Evolutionary conservation across 2,888 invertebrate species (phyloP).

Genomic region (Cryptocheilus praepositus): DNA sequence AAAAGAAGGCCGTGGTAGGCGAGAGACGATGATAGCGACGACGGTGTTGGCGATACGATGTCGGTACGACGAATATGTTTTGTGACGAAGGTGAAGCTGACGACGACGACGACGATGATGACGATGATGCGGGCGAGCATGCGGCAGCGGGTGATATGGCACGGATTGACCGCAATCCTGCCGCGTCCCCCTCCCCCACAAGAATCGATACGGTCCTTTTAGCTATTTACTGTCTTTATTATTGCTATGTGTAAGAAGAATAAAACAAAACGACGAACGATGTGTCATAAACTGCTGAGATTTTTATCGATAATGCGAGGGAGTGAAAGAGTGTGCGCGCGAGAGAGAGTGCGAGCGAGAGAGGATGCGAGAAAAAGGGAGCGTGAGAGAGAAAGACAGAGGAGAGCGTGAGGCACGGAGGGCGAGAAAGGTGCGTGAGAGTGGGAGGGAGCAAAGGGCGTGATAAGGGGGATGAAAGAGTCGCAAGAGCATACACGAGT

Average conservation of each 20-base stretch:
- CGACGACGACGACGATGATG: conserved; percentile 14
- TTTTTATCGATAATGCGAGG: conserved; percentile 44
- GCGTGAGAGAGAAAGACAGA: conserved; percentile 5
- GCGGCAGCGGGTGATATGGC: conserved; percentile 54
- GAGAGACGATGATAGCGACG: conserved; percentile 2
- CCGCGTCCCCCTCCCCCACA: conserved; percentile 45
- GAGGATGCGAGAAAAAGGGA: conserved; percentile 8
- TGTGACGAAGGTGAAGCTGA: not conserved
- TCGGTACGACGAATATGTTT: conserved; percentile 4
- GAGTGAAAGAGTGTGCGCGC: conserved; percentile 19
- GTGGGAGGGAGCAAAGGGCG: conserved; percentile 27
- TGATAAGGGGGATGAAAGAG: conserved; percentile 27
- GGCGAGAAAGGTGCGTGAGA: conserved; percentile 1
- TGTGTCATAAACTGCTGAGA: conserved; percentile 57
- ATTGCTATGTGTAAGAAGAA: conserved; percentile 64
- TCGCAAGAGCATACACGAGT: conserved; percentile 36
- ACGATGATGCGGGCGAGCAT: conserved; percentile 47
- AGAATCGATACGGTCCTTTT: conserved; percentile 62
- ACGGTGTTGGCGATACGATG: conserved; percentile 5
- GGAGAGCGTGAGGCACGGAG: not conserved
- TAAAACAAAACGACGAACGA: conserved; percentile 50
- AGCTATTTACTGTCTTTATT: conserved; percentile 70
- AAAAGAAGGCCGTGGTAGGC: not conserved
- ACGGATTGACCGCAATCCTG: conserved; percentile 48
- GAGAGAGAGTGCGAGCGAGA: conserved; percentile 16